Conservation (phyloP, 2,113 vertebrate species). For the Odontesthes bonariensis region DNA sequence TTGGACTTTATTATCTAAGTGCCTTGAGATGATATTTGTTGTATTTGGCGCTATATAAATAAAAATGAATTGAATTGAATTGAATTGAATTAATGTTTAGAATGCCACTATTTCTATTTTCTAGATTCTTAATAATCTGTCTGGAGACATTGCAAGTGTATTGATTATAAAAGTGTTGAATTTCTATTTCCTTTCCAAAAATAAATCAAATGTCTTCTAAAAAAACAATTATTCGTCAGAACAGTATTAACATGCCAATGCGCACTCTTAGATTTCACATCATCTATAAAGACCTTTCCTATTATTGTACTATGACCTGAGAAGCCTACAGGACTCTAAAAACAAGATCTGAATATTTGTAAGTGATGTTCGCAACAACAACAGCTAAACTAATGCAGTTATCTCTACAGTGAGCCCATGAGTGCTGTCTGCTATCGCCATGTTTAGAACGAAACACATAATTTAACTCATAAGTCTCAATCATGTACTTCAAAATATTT, state of each 20-base stretch:
- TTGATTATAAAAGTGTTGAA: not conserved
- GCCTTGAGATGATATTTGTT: too few relatives aligned
- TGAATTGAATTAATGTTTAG: too few relatives aligned
- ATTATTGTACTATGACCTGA: not conserved
- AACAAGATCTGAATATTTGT: not conserved
- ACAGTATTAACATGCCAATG: not conserved
- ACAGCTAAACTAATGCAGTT: not conserved
- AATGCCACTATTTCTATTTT: not conserved
- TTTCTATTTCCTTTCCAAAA: not conserved
- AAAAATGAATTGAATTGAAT: too few relatives aligned
- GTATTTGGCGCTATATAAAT: too few relatives aligned
- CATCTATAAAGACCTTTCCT: not conserved
- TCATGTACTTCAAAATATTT: not conserved
- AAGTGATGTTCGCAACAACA: not conserved
- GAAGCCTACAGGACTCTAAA: not conserved
- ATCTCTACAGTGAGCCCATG: not conserved
- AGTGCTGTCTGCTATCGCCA: not conserved
- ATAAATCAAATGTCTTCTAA: not conserved
- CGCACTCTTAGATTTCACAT: not conserved
- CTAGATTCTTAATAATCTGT: not conserved
- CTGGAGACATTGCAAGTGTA: not conserved
- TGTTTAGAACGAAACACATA: not conserved
- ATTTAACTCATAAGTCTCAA: not conserved
- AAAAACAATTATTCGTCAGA: not conserved
- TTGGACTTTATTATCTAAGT: too few relatives aligned